A percentile compares a stretch with the other conserved stretches of the same genome.
phyloP scores from a whole-genome alignment of 1,140 invertebrate genomes.

The Brachionus koreanus region DNA sequence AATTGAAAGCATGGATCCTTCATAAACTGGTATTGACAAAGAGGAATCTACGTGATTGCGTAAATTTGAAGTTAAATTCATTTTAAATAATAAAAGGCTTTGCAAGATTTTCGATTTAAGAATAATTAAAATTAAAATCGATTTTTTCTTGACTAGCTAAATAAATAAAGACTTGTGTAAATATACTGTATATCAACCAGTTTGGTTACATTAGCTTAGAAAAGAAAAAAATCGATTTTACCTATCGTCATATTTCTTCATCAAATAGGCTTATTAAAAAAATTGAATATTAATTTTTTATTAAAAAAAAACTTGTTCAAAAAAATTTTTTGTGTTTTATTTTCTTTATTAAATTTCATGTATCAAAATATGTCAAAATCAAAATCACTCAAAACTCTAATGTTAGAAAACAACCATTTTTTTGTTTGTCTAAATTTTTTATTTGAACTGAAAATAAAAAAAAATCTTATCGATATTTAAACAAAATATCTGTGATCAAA shows the following conservation, averaged over 20 bases:
- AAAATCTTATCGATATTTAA: no score
- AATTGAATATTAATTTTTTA: no score
- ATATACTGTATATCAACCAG: background rate
- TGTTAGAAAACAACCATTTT: no score
- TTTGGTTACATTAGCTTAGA: background rate
- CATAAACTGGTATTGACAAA: conserved; percentile 43
- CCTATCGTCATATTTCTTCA: background rate
- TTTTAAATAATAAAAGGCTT: background rate
- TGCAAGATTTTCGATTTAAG: background rate
- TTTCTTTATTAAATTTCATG: no score
- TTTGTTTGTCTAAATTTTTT: no score
- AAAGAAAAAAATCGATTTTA: background rate
- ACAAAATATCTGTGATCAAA: no score
- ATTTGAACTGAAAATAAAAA: no score
- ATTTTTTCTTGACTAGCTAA: background rate
- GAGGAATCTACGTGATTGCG: conserved; percentile 39
- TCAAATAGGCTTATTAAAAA: no score
- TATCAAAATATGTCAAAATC: no score
- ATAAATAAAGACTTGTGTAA: background rate
- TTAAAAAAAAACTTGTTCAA: background rate
- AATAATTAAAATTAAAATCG: background rate
- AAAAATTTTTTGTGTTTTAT: background rate
- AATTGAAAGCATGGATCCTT: conserved; percentile 41
- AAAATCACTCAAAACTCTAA: no score
- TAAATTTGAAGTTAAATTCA: conserved; percentile 32